A percentile compares a stretch with the other conserved stretches of the same genome.
phyloP scores from a whole-genome alignment of 2,797 vertebrate species.

The Apogon talboti region DNA sequence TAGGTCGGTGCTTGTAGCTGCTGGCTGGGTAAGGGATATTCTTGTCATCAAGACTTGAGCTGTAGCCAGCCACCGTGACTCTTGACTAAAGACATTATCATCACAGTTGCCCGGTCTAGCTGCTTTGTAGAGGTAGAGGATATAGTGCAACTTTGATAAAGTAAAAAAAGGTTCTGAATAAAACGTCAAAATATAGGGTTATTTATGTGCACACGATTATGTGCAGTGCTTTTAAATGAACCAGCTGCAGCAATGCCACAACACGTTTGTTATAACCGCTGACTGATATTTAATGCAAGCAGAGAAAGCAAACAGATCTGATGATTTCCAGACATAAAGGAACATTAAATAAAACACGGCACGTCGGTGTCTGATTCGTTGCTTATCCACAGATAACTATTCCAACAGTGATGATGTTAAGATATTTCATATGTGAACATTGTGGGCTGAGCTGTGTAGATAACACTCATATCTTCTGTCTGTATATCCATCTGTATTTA shows the following conservation, averaged over 20 bases:
- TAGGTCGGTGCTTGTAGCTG: slow-evolving; percentile 40
- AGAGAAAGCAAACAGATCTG: background rate
- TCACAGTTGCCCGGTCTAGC: slow-evolving; percentile 17
- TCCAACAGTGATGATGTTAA: slow-evolving; percentile 22
- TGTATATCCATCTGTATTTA: slow-evolving; percentile 21
- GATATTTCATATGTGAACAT: slow-evolving; percentile 17
- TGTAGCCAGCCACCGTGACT: slow-evolving; percentile 39
- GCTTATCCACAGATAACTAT: slow-evolving; percentile 24
- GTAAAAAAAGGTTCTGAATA: slow-evolving; percentile 1
- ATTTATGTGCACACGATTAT: background rate
- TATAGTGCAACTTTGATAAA: slow-evolving; percentile 8
- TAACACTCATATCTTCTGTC: slow-evolving; percentile 11
- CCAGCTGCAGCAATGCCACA: background rate
- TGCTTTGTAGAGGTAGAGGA: slow-evolving; percentile 25
- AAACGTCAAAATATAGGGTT: slow-evolving; percentile 14
- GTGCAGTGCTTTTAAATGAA: background rate
- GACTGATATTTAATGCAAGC: slow-evolving; percentile 10
- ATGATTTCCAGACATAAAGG: slow-evolving; percentile 13
- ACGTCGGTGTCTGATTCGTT: slow-evolving; percentile 33
- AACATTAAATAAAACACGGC: slow-evolving; percentile 11
- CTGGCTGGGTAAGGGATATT: slow-evolving; percentile 43
- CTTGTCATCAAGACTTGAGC: slow-evolving; percentile 38
- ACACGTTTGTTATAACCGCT: slow-evolving; percentile 14
- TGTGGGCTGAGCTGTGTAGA: slow-evolving; percentile 10
- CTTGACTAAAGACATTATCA: slow-evolving; percentile 46